These are phyloP conservation scores for Lochmaea capreae DNA, from an alignment of 2,888 invertebrate genomes.

Conservation along the genomic window DNA sequence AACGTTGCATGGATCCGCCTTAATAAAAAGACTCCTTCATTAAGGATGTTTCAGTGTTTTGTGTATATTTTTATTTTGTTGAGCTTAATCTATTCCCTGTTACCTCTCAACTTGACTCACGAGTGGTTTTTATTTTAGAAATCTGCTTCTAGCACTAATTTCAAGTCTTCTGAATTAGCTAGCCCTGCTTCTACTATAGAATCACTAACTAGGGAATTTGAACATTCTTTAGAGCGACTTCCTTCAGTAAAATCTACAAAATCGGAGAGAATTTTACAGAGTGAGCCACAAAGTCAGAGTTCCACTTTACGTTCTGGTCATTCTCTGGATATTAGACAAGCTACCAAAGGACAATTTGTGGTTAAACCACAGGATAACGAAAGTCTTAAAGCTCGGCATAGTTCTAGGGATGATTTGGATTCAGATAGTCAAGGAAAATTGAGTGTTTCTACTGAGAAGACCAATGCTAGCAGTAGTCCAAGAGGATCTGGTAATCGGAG, in stretches of 20 bases:
- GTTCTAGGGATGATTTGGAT: conserved; percentile 20
- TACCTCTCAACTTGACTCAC: conserved; percentile 23
- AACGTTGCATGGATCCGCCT: no score
- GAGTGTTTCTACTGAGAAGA: conserved; percentile 35
- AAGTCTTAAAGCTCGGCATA: conserved; percentile 71
- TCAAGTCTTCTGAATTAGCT: conserved; percentile 68
- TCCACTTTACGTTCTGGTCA: conserved; percentile 55
- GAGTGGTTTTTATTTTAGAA: conserved; percentile 52
- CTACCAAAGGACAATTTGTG: conserved; percentile 70
- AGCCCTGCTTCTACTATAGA: conserved; percentile 85
- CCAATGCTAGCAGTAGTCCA: conserved; percentile 53
- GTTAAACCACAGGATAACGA: conserved; percentile 76
- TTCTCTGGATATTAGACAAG: conserved; percentile 63
- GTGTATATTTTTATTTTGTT: conserved; percentile 1
- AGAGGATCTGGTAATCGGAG: conserved; percentile 68
- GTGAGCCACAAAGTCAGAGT: conserved; percentile 49
- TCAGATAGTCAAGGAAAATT: conserved; percentile 24
- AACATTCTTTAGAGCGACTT: conserved; percentile 77
- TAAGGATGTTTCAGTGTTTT: background rate
- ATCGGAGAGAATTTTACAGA: conserved; percentile 32
- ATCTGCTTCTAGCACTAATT: conserved; percentile 56
- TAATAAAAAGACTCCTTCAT: no score
- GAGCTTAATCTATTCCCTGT: background rate
- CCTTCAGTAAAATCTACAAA: conserved; percentile 49
- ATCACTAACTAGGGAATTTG: conserved; percentile 83